A percentile compares a stretch with the other conserved stretches of the same genome.
These are phyloP conservation scores for Clarias gariepinus DNA, from an alignment of 2,113 vertebrate species.

Conservation along the genomic window DNA sequence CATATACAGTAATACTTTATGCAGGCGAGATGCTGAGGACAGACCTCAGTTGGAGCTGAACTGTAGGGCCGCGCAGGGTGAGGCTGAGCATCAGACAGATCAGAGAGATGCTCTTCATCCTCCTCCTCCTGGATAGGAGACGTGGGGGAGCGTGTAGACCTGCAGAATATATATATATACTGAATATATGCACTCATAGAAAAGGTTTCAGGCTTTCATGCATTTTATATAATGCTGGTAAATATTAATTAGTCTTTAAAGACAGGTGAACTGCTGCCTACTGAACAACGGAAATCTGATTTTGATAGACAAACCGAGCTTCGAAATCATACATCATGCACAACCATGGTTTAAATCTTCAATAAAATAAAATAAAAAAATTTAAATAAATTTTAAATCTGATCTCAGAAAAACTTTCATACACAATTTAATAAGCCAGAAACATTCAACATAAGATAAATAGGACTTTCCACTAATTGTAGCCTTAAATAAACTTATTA, in stretches of 20 bases:
- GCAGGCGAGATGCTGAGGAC: neutral
- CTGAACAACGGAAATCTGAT: neutral
- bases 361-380: too few species aligned
- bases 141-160: constrained; percentile 78
- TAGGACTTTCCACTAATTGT: neutral
- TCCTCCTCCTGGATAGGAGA: constrained; percentile 84
- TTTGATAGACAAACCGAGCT: neutral
- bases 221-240: neutral
- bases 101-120: constrained; percentile 77
- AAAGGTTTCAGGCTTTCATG: neutral
- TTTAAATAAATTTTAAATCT: neutral
- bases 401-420: neutral
- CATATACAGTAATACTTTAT: neutral
- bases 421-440: neutral
- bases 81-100: constrained; percentile 66
- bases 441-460: neutral
- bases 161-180: constrained; percentile 52
- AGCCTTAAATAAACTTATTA: neutral
- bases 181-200: neutral
- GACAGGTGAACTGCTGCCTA: neutral
- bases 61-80: constrained; percentile 62
- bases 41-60: constrained; percentile 72
- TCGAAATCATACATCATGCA: neutral
- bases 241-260: neutral
- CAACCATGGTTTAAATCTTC: neutral